phyloP scores from a whole-genome alignment of 2,888 invertebrate genomes.

The Cheilosia pagana region DNA sequence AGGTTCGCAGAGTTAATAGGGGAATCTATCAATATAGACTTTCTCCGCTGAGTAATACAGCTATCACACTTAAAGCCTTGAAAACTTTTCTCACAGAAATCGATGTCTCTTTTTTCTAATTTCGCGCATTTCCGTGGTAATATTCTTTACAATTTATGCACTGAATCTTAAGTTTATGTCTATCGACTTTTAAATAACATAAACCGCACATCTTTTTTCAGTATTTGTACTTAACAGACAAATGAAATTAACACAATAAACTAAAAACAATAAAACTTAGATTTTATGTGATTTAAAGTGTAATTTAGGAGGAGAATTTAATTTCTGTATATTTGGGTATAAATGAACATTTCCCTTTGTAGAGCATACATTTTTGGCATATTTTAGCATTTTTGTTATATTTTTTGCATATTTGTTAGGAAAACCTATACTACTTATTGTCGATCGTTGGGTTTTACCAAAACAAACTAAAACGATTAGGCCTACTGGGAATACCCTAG shows the following conservation, averaged over 20 bases:
- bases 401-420: no score
- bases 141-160: constrained; percentile 16
- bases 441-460: no score
- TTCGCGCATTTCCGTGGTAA: constrained; percentile 18
- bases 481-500: no score
- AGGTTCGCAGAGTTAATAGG: not conserved
- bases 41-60: constrained; percentile 40
- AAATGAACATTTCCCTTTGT: no score
- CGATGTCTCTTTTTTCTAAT: constrained; percentile 21
- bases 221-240: not conserved
- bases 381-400: no score
- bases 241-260: not conserved
- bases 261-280: not conserved
- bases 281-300: not conserved
- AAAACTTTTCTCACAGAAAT: constrained; percentile 5
- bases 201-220: not conserved
- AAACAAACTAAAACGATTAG: no score
- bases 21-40: constrained; percentile 8
- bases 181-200: constrained; percentile 14
- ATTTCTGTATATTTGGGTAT: no score
- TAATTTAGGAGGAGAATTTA: not conserved
- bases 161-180: constrained; percentile 16
- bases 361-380: no score
- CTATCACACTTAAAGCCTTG: constrained; percentile 18
- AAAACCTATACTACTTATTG: no score